phyloP scores from a whole-genome alignment of 2,888 invertebrate genomes.

The Parochlus steinenii region DNA sequence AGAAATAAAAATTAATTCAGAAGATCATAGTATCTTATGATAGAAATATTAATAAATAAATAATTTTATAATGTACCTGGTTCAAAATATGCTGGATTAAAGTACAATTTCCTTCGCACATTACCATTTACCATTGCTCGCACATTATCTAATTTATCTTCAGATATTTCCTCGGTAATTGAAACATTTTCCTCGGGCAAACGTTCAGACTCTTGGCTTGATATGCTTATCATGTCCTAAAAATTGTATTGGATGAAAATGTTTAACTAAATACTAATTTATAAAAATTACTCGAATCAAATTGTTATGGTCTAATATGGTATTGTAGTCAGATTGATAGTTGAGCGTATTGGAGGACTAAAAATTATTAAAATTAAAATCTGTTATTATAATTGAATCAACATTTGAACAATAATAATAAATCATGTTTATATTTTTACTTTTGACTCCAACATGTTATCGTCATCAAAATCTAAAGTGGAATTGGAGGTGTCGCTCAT shows the following conservation, averaged over 20 bases:
- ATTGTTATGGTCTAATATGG: constrained; percentile 18
- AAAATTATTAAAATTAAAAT: neutral
- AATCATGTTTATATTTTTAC: constrained; percentile 23
- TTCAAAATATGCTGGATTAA: constrained; percentile 85
- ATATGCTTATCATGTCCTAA: too few species aligned
- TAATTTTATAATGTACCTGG: constrained; percentile 64
- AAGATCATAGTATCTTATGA: too few species aligned
- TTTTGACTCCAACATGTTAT: constrained; percentile 12
- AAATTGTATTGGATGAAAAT: too few species aligned
- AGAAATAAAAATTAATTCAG: too few species aligned
- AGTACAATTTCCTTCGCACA: constrained; percentile 64
- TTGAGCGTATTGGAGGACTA: constrained; percentile 36
- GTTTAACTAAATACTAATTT: too few species aligned
- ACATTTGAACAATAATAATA: too few species aligned
- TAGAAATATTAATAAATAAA: too few species aligned
- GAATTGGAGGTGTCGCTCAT: constrained; percentile 42
- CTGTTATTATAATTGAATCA: too few species aligned
- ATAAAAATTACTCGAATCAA: too few species aligned
- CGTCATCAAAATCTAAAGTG: constrained; percentile 44
- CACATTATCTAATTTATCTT: constrained; percentile 46
- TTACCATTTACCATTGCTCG: constrained; percentile 47
- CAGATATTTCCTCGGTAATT: constrained; percentile 59
- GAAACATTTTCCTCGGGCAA: constrained; percentile 73
- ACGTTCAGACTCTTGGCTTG: constrained; percentile 38
- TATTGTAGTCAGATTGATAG: constrained; percentile 27